phyloP scores from a whole-genome alignment of 2,113 vertebrate genomes.

The Ramphastos sulfuratus region DNA sequence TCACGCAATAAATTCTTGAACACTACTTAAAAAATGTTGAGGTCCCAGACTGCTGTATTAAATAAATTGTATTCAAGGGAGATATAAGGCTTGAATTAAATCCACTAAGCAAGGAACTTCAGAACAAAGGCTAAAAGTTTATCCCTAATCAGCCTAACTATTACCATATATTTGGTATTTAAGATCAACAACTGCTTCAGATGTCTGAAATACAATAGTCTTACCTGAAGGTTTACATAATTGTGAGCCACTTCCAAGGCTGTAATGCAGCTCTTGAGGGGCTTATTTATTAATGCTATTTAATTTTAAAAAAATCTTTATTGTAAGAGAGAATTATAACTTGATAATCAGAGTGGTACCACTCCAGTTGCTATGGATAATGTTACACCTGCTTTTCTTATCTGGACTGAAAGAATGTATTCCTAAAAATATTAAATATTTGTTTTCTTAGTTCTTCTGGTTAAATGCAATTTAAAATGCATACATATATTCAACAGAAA shows the following conservation, averaged over 20 bases:
- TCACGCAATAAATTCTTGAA: background rate
- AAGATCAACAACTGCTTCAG: background rate
- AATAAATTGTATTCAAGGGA: conserved; percentile 19
- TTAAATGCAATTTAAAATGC: conserved; percentile 3
- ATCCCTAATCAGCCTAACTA: conserved; percentile 16
- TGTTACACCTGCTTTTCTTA: background rate
- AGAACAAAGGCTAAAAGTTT: conserved; percentile 42
- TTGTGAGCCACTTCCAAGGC: background rate
- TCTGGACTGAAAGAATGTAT: background rate
- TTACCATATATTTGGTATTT: background rate
- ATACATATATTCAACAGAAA: background rate
- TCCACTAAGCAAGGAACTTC: background rate
- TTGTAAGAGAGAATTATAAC: background rate
- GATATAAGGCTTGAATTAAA: conserved; percentile 36
- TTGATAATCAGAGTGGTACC: background rate
- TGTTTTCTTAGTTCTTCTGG: background rate
- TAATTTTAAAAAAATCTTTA: conserved; percentile 19
- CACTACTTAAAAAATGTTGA: background rate
- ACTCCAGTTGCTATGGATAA: background rate
- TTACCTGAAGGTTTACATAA: background rate
- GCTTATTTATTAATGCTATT: conserved; percentile 38
- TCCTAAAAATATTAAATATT: background rate
- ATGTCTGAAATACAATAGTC: conserved; percentile 3
- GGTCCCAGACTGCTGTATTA: background rate
- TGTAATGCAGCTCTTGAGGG: background rate